Evolutionary conservation across 2,113 vertebrate genomes (phyloP).

Genomic region (Lophius piscatorius): DNA sequence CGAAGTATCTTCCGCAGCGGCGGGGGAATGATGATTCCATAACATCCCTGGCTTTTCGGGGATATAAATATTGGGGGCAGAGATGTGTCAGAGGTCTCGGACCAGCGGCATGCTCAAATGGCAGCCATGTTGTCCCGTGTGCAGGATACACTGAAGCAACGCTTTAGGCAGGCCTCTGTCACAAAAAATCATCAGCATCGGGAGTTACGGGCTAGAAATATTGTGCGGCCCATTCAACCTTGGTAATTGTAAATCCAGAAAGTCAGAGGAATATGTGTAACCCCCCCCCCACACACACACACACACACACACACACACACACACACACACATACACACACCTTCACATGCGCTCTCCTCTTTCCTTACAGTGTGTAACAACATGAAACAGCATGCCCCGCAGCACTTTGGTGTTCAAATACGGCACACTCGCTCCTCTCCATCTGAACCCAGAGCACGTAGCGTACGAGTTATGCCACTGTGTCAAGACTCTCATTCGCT

Average conservation of each 20-base stretch:
- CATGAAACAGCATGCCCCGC: constrained; percentile 65
- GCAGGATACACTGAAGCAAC: constrained; percentile 13
- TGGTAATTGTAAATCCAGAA: constrained; percentile 58
- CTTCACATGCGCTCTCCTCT: constrained; percentile 32
- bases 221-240: constrained; percentile 56
- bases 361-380: constrained; percentile 58
- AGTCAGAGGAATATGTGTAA: constrained; percentile 58
- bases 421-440: constrained; percentile 41
- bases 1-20: too few species aligned
- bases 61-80: too few species aligned
- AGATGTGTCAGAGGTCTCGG: background rate
- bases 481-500: constrained; percentile 60
- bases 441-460: constrained; percentile 71
- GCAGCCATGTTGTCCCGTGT: constrained; percentile 14
- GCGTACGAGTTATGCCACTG: constrained; percentile 54
- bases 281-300: background rate
- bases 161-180: constrained; percentile 53
- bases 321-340: constrained; percentile 33
- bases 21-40: too few species aligned
- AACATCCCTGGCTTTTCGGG: too few species aligned
- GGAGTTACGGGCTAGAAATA: constrained; percentile 40
- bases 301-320: constrained; percentile 14
- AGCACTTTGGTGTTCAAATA: constrained; percentile 66
- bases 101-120: constrained; percentile 23
- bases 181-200: constrained; percentile 47